Evolutionary conservation across 64 coral and sea anemone species (phyloP).

Genomic region (Montipora cactus): DNA sequence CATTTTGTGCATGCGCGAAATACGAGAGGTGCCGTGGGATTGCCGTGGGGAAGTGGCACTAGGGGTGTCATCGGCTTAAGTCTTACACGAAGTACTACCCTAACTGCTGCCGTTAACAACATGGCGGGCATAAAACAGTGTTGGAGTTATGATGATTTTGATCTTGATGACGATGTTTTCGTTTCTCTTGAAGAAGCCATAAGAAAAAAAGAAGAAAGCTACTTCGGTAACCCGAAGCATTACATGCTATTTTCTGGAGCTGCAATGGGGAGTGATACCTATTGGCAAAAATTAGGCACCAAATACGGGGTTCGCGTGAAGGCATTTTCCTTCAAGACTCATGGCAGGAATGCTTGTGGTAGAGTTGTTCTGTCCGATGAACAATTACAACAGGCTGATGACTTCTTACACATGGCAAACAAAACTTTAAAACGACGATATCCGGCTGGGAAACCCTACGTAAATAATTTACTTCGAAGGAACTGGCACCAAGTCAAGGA

Average conservation of each 20-base stretch:
- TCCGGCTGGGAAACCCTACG: slow-evolving; percentile 54
- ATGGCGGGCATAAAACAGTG: neutral
- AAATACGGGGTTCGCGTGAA: slow-evolving; percentile 50
- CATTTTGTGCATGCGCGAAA: no score
- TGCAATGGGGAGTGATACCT: slow-evolving; percentile 67
- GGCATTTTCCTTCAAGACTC: slow-evolving; percentile 69
- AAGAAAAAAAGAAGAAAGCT: slow-evolving; percentile 22
- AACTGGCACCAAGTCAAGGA: slow-evolving; percentile 80
- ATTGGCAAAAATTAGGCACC: slow-evolving; percentile 62
- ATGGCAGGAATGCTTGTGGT: slow-evolving; percentile 31
- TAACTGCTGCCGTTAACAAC: neutral
- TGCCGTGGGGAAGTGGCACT: no score
- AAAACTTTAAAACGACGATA: slow-evolving; percentile 73
- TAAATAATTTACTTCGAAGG: slow-evolving; percentile 70
- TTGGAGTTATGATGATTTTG: neutral
- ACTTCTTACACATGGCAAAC: slow-evolving; percentile 56
- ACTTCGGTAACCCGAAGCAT: slow-evolving; percentile 45
- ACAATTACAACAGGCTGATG: slow-evolving; percentile 65
- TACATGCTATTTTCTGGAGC: slow-evolving; percentile 76
- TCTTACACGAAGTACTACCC: no score
- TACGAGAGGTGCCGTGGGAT: no score
- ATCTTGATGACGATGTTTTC: neutral
- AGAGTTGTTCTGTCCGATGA: slow-evolving; percentile 58
- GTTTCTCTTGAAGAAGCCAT: slow-evolving; percentile 16
- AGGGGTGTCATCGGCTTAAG: no score